A percentile compares a stretch with the other conserved stretches of the same genome.
phyloP scores from a whole-genome alignment of 2,797 vertebrate species.

The Gastrophryne carolinensis region DNA sequence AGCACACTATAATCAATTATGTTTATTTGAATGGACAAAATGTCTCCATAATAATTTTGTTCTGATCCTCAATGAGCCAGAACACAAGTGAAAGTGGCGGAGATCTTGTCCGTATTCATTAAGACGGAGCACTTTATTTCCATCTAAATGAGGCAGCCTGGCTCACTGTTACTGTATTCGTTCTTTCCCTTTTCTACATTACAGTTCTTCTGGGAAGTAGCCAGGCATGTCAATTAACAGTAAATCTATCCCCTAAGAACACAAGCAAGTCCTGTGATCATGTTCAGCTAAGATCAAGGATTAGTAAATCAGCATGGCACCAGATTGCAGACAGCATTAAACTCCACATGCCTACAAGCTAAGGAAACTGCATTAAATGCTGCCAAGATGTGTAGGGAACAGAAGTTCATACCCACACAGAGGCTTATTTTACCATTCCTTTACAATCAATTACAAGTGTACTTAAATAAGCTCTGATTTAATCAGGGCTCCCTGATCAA shows the following conservation, averaged over 20 bases:
- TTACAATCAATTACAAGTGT: slow-evolving; percentile 62
- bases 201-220: slow-evolving; percentile 68
- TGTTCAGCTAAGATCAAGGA: slow-evolving; percentile 77
- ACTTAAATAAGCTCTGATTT: slow-evolving; percentile 61
- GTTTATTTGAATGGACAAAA: too few relatives aligned
- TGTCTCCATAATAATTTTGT: too few relatives aligned
- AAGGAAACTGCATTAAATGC: slow-evolving; percentile 60
- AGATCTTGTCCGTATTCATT: slow-evolving; percentile 17
- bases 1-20: too few relatives aligned
- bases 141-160: slow-evolving; percentile 52
- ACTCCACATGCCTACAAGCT: slow-evolving; percentile 75
- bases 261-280: slow-evolving; percentile 75
- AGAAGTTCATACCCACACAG: slow-evolving; percentile 60
- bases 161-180: slow-evolving; percentile 59
- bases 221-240: slow-evolving; percentile 82
- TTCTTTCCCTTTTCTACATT: slow-evolving; percentile 61
- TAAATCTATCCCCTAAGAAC: slow-evolving; percentile 77
- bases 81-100: slow-evolving; percentile 9
- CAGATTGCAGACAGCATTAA: slow-evolving; percentile 75
- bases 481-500: slow-evolving; percentile 58
- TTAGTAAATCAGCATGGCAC: slow-evolving; percentile 73
- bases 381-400: slow-evolving; percentile 59
- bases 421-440: slow-evolving; percentile 60
- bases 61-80: neutral
- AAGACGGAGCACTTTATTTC: slow-evolving; percentile 33